Percentiles rank a stretch among this genome's conserved stretches.
These are phyloP conservation scores for Troides aeacus DNA, from an alignment of 2,888 invertebrate species.

Conservation along the genomic window DNA sequence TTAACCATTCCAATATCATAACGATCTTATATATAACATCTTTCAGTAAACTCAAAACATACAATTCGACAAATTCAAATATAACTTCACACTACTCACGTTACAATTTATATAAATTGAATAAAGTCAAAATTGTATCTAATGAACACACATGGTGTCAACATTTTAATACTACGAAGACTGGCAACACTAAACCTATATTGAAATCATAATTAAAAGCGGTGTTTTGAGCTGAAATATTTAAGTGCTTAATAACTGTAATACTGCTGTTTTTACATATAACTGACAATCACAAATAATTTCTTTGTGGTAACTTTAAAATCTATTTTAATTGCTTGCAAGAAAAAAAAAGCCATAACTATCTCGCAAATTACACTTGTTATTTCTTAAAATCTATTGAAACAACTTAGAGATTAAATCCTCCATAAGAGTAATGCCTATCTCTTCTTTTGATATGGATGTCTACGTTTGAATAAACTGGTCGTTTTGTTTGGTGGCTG, in stretches of 20 bases:
- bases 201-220: conserved; percentile 10
- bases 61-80: not conserved
- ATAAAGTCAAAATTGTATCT: conserved; percentile 19
- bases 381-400: conserved; percentile 1
- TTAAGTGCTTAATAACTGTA: conserved; percentile 6
- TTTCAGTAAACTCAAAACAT: not conserved
- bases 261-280: conserved; percentile 1
- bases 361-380: not conserved
- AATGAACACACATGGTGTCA: conserved; percentile 26
- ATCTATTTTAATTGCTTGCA: not conserved
- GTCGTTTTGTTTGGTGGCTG: conserved; percentile 61
- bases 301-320: not conserved
- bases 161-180: conserved; percentile 9
- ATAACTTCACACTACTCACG: conserved; percentile 2
- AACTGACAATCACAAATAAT: not conserved
- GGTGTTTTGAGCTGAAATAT: conserved; percentile 1
- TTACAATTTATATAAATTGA: conserved; percentile 8
- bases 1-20: too few relatives aligned
- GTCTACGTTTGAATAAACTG: conserved; percentile 62
- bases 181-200: not conserved
- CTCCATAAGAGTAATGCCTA: conserved; percentile 34
- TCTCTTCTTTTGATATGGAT: conserved; percentile 76
- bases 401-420: conserved; percentile 9
- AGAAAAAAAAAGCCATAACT: not conserved
- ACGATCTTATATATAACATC: too few relatives aligned